phyloP scores from a whole-genome alignment of 2,888 invertebrate genomes.

The Crossocerus cetratus region DNA sequence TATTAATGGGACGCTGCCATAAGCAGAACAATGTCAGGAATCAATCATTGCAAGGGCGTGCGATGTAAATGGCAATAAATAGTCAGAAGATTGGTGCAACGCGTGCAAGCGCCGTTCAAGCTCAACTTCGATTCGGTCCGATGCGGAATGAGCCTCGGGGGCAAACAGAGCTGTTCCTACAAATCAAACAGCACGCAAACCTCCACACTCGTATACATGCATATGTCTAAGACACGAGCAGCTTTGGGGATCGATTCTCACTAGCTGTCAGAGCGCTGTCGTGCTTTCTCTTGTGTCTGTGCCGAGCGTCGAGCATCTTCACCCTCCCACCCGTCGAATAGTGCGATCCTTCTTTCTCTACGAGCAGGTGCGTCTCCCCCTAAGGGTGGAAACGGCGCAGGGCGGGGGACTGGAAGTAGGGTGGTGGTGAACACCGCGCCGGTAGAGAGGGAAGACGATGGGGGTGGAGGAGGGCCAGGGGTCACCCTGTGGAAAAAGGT shows the following conservation, averaged over 20 bases:
- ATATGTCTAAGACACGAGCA: conserved; percentile 8
- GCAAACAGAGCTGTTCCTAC: background rate
- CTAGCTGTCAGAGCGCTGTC: conserved; percentile 29
- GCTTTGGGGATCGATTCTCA: conserved; percentile 45
- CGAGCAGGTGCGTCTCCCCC: too few species aligned
- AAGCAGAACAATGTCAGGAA: background rate
- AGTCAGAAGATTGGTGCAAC: background rate
- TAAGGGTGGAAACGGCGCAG: too few species aligned
- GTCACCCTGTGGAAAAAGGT: conserved; percentile 32
- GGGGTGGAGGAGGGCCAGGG: conserved; percentile 7
- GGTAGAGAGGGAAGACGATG: conserved; percentile 22
- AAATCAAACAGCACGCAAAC: conserved; percentile 18
- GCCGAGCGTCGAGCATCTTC: background rate
- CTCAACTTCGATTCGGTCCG: background rate
- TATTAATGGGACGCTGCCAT: background rate
- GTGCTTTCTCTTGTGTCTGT: conserved; percentile 42
- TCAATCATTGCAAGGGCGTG: background rate
- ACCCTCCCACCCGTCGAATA: conserved; percentile 1
- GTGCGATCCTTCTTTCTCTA: conserved; percentile 22
- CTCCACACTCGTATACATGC: conserved; percentile 19
- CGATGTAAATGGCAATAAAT: too few species aligned
- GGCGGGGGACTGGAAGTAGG: conserved; percentile 9
- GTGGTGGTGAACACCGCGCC: background rate
- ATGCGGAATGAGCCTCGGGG: background rate
- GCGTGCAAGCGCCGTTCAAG: background rate